Conservation (phyloP, 1,140 invertebrate genomes). For the Hyphantria cunea region DNA sequence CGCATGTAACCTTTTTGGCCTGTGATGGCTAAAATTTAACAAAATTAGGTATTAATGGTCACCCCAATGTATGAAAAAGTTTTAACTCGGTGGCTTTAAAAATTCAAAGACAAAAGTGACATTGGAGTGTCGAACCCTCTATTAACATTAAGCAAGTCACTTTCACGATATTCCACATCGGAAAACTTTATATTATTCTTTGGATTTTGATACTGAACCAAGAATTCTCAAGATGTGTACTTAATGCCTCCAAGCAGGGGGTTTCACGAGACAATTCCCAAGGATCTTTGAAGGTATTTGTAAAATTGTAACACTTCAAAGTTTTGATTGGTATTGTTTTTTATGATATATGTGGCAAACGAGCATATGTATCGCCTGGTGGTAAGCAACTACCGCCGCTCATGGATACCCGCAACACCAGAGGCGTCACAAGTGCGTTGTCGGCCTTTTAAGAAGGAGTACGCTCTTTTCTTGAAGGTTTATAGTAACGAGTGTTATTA, state of each 20-base stretch:
- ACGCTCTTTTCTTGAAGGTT: too few relatives aligned
- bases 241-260: conserved; percentile 13
- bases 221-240: conserved; percentile 21
- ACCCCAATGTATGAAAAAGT: conserved; percentile 49
- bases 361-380: too few relatives aligned
- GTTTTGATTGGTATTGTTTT: background rate
- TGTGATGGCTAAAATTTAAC: background rate
- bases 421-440: too few relatives aligned
- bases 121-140: conserved; percentile 45
- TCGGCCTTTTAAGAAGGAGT: too few relatives aligned
- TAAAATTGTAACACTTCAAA: conserved; percentile 10
- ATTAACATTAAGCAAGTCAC: conserved; percentile 58
- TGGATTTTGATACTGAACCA: conserved; percentile 36
- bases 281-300: conserved; percentile 4
- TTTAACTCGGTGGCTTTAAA: conserved; percentile 55
- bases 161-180: conserved; percentile 47
- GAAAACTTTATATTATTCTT: conserved; percentile 46
- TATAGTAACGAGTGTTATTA: too few relatives aligned
- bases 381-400: too few relatives aligned
- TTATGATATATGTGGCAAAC: too few relatives aligned
- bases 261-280: conserved; percentile 16
- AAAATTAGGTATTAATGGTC: conserved; percentile 14
- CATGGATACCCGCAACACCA: too few relatives aligned
- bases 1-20: too few relatives aligned
- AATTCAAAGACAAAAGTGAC: conserved; percentile 60